Conservation (phyloP, 2,797 vertebrate species). For the Oreonectes daqikongensis region DNA sequence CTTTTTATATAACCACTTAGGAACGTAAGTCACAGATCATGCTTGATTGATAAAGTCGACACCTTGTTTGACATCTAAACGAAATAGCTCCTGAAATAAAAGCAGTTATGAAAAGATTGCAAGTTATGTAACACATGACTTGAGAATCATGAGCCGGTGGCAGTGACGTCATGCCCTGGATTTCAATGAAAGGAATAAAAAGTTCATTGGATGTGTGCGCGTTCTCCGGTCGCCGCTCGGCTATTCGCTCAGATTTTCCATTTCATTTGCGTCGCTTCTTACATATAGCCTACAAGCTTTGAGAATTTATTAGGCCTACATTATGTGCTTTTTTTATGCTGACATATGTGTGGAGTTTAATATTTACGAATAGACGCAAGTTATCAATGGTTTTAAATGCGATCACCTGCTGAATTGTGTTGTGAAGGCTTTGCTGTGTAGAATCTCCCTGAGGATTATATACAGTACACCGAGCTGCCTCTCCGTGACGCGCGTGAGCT, state of each 20-base stretch:
- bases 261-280: neutral
- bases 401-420: neutral
- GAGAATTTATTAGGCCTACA: neutral
- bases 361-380: neutral
- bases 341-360: too few relatives aligned
- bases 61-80: neutral
- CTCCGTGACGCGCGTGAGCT: slow-evolving; percentile 2
- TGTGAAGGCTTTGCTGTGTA: neutral
- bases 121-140: slow-evolving; percentile 59
- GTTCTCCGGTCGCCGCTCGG: neutral
- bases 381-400: neutral
- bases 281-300: neutral
- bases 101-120: slow-evolving; percentile 42
- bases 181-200: slow-evolving; percentile 42
- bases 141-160: slow-evolving; percentile 56
- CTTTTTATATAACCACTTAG: neutral
- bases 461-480: slow-evolving; percentile 6
- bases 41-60: neutral
- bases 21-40: neutral
- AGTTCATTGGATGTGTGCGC: slow-evolving; percentile 25
- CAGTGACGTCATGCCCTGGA: slow-evolving; percentile 62
- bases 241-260: neutral
- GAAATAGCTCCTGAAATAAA: neutral
- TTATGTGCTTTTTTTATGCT: neutral
- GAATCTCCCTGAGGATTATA: neutral